Percentiles rank a stretch among this genome's conserved stretches.
These are phyloP conservation scores for Scaptodrosophila lebanonensis DNA, from an alignment of 1,140 invertebrate species.

Conservation along the genomic window DNA sequence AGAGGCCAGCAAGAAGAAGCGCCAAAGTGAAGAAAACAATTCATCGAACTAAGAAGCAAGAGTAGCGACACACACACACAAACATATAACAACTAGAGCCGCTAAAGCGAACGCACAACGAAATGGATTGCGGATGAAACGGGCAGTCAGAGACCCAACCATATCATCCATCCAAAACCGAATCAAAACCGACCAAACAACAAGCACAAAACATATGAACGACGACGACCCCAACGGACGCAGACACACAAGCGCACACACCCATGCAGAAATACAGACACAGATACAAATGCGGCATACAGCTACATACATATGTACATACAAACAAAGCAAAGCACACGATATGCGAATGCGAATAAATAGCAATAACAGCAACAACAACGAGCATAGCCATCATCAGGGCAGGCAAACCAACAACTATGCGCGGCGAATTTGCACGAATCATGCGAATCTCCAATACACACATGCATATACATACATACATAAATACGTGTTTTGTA, in stretches of 20 bases:
- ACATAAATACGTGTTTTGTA: conserved; percentile 67
- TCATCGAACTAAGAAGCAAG: conserved; percentile 31
- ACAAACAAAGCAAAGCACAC: conserved; percentile 27
- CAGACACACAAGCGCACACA: conserved; percentile 34
- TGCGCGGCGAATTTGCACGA: conserved; percentile 74
- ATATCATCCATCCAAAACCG: conserved; percentile 75
- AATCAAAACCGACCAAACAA: conserved; percentile 75
- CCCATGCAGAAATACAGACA: conserved; percentile 35
- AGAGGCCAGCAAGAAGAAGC: conserved; percentile 8
- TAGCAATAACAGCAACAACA: conserved; percentile 47
- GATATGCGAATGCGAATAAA: conserved; percentile 73
- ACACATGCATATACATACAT: conserved; percentile 42
- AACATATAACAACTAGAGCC: conserved; percentile 9
- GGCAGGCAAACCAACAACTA: conserved; percentile 49
- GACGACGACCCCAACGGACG: conserved; percentile 61
- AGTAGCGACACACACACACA: conserved; percentile 22
- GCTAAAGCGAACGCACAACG: conserved; percentile 6
- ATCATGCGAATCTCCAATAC: conserved; percentile 69
- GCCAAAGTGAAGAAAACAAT: conserved; percentile 29
- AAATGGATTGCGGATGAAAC: conserved; percentile 24
- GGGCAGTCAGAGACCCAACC: conserved; percentile 46
- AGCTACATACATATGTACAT: conserved; percentile 22
- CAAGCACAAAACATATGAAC: conserved; percentile 65
- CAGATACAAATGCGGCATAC: conserved; percentile 32
- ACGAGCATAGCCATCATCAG: conserved; percentile 25